Evolutionary conservation across 2,888 invertebrate species (phyloP).

Genomic region (Pelosia muscerda): DNA sequence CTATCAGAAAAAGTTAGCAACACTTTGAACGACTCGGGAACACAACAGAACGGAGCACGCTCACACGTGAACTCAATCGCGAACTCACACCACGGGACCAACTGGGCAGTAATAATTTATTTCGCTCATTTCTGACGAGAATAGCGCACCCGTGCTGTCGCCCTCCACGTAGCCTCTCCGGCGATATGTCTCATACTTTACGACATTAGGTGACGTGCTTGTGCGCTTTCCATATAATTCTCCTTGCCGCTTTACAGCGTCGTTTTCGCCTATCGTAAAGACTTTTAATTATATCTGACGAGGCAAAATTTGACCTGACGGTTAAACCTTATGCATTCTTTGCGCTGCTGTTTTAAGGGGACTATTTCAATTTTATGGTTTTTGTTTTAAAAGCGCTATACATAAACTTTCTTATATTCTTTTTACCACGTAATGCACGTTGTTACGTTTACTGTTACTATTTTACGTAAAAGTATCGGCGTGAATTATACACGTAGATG

Average conservation of each 20-base stretch:
- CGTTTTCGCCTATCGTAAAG: conserved; percentile 79
- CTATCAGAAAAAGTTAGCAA: not conserved
- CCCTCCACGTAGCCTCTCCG: conserved; percentile 24
- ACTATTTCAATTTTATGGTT: conserved; percentile 58
- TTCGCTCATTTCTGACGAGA: not conserved
- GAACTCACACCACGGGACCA: not conserved
- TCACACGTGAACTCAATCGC: not conserved
- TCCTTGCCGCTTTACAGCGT: conserved; percentile 76
- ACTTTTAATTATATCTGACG: conserved; percentile 80
- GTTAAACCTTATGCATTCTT: conserved; percentile 70
- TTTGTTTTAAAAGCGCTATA: conserved; percentile 64
- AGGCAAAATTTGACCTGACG: conserved; percentile 69
- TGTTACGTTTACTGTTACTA: not conserved
- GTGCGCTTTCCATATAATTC: conserved; percentile 70
- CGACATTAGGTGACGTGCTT: conserved; percentile 68
- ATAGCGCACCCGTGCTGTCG: not conserved
- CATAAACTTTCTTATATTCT: conserved; percentile 30
- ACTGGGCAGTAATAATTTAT: conserved; percentile 3
- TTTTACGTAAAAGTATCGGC: not conserved
- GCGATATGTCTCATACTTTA: conserved; percentile 62
- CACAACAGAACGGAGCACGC: not conserved
- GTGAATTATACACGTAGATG: not conserved
- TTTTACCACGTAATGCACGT: not conserved
- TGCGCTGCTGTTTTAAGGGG: conserved; percentile 62
- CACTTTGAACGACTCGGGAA: not conserved